A percentile compares a stretch with the other conserved stretches of the same genome.
Evolutionary conservation across 2,888 invertebrate genomes (phyloP).

Genomic region (Synanthedon vespiformis): DNA sequence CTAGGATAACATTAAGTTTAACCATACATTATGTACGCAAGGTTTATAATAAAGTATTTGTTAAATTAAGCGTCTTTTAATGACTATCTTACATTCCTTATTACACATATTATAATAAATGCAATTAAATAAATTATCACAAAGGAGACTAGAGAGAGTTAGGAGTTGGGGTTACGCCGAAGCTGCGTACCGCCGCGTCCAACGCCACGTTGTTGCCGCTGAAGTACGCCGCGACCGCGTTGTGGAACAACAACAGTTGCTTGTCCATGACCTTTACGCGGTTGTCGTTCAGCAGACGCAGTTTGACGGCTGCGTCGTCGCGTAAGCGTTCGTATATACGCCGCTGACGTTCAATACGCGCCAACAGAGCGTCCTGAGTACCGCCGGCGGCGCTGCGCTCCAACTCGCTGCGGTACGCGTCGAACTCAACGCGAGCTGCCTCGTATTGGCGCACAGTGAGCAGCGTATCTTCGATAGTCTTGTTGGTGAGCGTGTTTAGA

Average conservation of each 20-base stretch:
- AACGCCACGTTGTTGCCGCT: constrained; percentile 94
- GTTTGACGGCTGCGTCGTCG: constrained; percentile 93
- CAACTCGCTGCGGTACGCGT: constrained; percentile 96
- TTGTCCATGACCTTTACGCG: constrained; percentile 99
- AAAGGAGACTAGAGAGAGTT: too few relatives aligned
- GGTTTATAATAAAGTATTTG: too few relatives aligned
- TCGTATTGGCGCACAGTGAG: constrained; percentile 75
- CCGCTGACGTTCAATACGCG: constrained; percentile 83
- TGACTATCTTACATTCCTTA: too few relatives aligned
- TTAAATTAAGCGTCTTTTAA: too few relatives aligned
- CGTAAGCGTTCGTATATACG: constrained; percentile 92
- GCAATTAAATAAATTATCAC: too few relatives aligned
- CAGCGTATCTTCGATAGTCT: constrained; percentile 95
- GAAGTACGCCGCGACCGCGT: constrained; percentile 96
- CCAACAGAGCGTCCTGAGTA: constrained; percentile 82
- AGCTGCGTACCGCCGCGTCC: constrained; percentile 94
- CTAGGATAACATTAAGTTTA: too few relatives aligned
- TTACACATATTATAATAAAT: too few relatives aligned
- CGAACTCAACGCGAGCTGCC: constrained; percentile 90
- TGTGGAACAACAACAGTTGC: constrained; percentile 94
- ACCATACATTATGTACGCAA: too few relatives aligned
- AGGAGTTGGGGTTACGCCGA: constrained; percentile 28
- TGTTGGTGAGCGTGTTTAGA: constrained; percentile 94
- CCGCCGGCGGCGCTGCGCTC: constrained; percentile 75
- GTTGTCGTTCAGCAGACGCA: constrained; percentile 97